Evolutionary conservation across 2,888 invertebrate genomes (phyloP), one percentile per base, ranked within the genome.

Genomic region (Microplitis manilae): DNA sequence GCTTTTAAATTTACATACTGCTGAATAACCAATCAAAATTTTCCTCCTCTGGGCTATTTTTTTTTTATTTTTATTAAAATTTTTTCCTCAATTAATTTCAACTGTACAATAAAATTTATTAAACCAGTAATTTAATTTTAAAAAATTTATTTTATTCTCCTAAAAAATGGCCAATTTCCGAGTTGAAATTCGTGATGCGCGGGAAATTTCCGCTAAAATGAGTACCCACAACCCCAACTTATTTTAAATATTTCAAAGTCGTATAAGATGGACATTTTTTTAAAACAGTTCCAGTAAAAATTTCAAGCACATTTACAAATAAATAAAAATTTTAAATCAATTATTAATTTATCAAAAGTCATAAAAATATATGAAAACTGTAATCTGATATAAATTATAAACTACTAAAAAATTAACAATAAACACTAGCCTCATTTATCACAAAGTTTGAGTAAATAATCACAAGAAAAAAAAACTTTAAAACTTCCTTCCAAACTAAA

Each of bases 11-110:
- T 50, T 50, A 50, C 50, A 50, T 50, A 50, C 13, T 13, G 50
- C 9, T 50, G 50, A 50, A 50, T 50, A 50, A 50, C 50, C 50
- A 50, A 50, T 50, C 50, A 50, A 8, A 50, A 50, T 4, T 50
- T 9, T 50, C 30, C 2, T 50, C 50, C 50, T 50, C 6, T 50
- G 50, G 50, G 13, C 50, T 50, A 50, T 50, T 50, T 50, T 50
- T 50, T 50, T 50, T 17, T 69, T 65, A 13, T 75, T 9, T 74
- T 1, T 74, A 41, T 64, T 30, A 30, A 30, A 30, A 30, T 59
- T 69, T 50, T 60, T 77, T 73, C 5, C 15, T 38, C n/a, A 30
- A 30, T 30, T 30, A 30, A 30, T 13, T 13, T 59, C 15, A 59
- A 4, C 40, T 60, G 60, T 17, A 59, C 38, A 13, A 13, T 8